phyloP scores from a whole-genome alignment of 2,888 invertebrate genomes.

The Pristionchus maxplancki region DNA sequence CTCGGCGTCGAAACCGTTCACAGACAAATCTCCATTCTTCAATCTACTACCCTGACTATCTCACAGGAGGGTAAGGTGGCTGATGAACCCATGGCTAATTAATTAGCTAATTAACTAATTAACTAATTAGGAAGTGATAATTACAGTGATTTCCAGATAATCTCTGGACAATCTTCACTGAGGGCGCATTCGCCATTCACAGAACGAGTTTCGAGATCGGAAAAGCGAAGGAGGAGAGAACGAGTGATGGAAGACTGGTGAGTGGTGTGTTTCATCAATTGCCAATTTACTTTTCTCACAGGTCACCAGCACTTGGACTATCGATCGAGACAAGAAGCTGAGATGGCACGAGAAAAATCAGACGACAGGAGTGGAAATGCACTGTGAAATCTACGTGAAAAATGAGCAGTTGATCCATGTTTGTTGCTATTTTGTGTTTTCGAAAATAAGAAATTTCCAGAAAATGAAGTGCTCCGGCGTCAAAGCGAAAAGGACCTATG shows the following conservation, averaged over 20 bases:
- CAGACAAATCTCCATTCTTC: neutral
- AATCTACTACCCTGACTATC: neutral
- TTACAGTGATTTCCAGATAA: neutral
- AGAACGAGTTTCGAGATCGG: neutral
- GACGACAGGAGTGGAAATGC: neutral
- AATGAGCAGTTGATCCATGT: neutral
- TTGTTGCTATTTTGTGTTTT: neutral
- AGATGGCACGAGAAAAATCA: neutral
- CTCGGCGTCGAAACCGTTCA: neutral
- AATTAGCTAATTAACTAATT: no score
- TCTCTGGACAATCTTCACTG: slow-evolving; percentile 13
- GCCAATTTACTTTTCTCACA: neutral
- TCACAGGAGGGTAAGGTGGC: neutral
- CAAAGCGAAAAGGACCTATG: neutral
- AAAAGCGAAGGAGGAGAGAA: neutral
- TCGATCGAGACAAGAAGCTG: neutral
- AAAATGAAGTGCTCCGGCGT: slow-evolving; percentile 36
- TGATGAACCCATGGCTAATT: no score
- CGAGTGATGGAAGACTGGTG: slow-evolving; percentile 6
- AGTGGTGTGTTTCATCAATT: no score
- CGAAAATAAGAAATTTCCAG: neutral
- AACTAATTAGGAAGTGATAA: neutral
- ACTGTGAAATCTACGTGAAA: neutral
- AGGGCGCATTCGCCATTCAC: neutral
- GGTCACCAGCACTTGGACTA: neutral